Base-by-base conservation (phyloP, 2,888 invertebrate species). In the Ormyrus pomaceus region DNA sequence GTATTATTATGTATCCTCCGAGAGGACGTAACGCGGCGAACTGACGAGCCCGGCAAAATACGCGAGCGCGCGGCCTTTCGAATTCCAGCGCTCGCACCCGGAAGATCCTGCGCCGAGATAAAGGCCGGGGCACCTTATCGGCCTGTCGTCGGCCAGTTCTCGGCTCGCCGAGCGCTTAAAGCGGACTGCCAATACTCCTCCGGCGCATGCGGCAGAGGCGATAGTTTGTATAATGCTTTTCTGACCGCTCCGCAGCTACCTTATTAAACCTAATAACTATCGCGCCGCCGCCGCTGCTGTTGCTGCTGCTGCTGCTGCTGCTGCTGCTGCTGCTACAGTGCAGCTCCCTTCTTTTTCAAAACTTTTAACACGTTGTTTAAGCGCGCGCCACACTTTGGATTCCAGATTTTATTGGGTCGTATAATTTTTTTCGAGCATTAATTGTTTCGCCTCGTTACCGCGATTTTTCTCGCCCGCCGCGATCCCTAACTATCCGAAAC, bases 101-200 rank as follows among this genome's bases (percentile, higher is more conserved):
- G 80, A 80, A 80, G 80, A 80, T 80, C 34, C 75, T 75, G 45
- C 58, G 65, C 6, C 46, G 75, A 79, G 79, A 79, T 79, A 79
- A 34, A 73, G 68, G 45, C 45, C 11, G 13, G 59, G 50, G 59
- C 65, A 7, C 61, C 75, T 71, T 76, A 77, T 65, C 73, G 80
- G 69, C n/a, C 80, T 58, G 72, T 72, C 73, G 69, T 68, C 80
- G 72, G 13, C 51, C 70, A 48, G 77, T 69, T 69, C 61, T 68
- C 64, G 70, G 70, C 58, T 58, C 58, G 9, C 45, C 11, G 48
- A 0, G 8, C 34, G 61, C 59, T 68, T 53, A 34, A 34, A 34
- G 3, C 34, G 34, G 62, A 56, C 69, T 80, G 73, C 69, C 80
- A 73, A 80, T 80, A 80, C 73, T 62, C 19, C 10, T 45, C 45